Conservation (phyloP, 2,797 vertebrate species). For the Enteromius treurensis region DNA sequence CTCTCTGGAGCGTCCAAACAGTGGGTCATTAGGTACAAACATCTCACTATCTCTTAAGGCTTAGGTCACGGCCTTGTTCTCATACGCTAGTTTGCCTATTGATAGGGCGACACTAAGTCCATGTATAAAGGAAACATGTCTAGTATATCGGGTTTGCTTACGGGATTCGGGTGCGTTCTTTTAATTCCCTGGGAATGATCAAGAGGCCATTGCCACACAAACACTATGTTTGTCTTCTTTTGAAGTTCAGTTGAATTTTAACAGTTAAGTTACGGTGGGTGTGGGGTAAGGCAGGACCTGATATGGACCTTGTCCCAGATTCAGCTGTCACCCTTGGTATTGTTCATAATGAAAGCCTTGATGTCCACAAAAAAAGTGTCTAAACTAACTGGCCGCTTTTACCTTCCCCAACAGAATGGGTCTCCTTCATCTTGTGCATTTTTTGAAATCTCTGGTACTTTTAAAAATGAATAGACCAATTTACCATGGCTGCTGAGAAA, state of each 20-base stretch:
- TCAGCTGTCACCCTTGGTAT: constrained; percentile 30
- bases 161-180: not conserved
- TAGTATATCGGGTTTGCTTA: not conserved
- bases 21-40: constrained; percentile 70
- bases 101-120: not conserved
- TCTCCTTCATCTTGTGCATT: constrained; percentile 23
- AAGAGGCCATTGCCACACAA: constrained; percentile 6
- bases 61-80: constrained; percentile 6
- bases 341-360: constrained; percentile 17
- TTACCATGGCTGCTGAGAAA: constrained; percentile 38
- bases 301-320: constrained; percentile 33
- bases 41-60: constrained; percentile 37
- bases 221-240: constrained; percentile 11
- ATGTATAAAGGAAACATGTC: not conserved
- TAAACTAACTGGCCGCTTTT: constrained; percentile 24
- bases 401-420: constrained; percentile 26
- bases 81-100: not conserved
- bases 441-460: constrained; percentile 41
- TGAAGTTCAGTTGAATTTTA: constrained; percentile 46
- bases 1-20: constrained; percentile 62
- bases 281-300: constrained; percentile 7
- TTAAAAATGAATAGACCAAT: constrained; percentile 46
- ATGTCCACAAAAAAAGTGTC: constrained; percentile 7
- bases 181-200: not conserved
- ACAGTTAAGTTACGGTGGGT: constrained; percentile 9